These are phyloP conservation scores for Chymomyza costata DNA, from an alignment of 1,140 invertebrate species.

Conservation along the genomic window DNA sequence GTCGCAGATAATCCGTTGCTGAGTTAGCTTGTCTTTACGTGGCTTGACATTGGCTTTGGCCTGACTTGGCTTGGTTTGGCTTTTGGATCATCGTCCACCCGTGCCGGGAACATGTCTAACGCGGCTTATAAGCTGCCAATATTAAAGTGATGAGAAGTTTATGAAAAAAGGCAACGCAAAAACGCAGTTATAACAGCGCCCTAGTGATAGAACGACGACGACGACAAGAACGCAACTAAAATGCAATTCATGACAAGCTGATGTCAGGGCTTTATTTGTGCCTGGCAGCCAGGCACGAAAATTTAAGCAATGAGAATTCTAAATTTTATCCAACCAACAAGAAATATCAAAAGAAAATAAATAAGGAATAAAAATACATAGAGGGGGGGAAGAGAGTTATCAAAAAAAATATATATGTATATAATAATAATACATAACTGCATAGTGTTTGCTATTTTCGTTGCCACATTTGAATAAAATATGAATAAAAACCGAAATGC, in stretches of 20 bases:
- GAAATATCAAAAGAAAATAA: no score
- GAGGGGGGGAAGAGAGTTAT: background rate
- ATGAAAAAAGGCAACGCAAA: conserved; percentile 45
- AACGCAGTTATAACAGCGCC: conserved; percentile 10
- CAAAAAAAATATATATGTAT: conserved; percentile 36
- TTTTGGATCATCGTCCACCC: background rate
- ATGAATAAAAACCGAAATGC: conserved; percentile 70
- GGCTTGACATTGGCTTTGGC: conserved; percentile 68
- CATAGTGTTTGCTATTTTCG: conserved; percentile 66
- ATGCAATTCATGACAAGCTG: conserved; percentile 66
- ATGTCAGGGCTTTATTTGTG: conserved; percentile 58
- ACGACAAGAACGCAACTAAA: conserved; percentile 38
- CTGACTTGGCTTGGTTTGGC: conserved; percentile 21
- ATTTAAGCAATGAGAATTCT: conserved; percentile 46
- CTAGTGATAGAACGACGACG: no score
- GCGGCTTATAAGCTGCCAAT: conserved; percentile 72
- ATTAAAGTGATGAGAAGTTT: conserved; percentile 73
- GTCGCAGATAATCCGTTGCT: conserved; percentile 68
- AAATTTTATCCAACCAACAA: conserved; percentile 34
- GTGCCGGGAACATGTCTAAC: conserved; percentile 37
- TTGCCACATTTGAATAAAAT: conserved; percentile 71
- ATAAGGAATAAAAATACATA: background rate
- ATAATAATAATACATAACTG: conserved; percentile 70
- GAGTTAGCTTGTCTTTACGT: conserved; percentile 70
- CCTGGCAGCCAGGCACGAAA: background rate